Percentiles rank a stretch among this genome's conserved stretches.
phyloP scores from a whole-genome alignment of 2,797 vertebrate genomes.

The Spinus olivaceus region DNA sequence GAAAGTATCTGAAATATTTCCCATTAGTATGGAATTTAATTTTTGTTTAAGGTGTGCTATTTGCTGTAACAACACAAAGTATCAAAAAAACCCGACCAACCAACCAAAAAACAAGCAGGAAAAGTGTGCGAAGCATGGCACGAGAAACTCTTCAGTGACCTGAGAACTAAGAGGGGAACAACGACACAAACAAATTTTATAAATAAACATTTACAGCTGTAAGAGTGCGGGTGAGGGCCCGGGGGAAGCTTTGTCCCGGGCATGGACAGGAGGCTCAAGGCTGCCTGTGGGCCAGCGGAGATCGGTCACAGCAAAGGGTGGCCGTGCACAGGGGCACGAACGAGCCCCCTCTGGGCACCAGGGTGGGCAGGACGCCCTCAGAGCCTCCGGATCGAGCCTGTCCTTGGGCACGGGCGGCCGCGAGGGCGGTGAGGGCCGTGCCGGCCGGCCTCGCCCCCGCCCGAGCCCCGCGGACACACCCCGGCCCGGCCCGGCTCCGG shows the following conservation, averaged over 20 bases:
- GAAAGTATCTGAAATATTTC: neutral
- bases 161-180: neutral
- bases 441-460: neutral
- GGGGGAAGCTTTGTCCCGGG: neutral
- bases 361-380: neutral
- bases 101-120: neutral
- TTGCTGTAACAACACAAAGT: neutral
- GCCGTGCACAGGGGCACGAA: neutral
- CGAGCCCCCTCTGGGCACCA: neutral
- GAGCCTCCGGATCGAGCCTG: fast-evolving
- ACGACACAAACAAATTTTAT: neutral
- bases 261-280: neutral
- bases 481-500: neutral
- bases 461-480: neutral
- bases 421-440: neutral
- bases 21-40: neutral
- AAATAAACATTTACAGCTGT: neutral
- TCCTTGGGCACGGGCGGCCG: fast-evolving
- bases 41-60: neutral
- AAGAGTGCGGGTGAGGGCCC: fast-evolving
- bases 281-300: neutral
- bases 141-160: neutral
- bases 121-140: neutral
- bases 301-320: fast-evolving
- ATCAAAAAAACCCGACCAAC: neutral